Evolutionary conservation across 2,113 vertebrate species (phyloP).

Genomic region (Otolemur garnettii): DNA sequence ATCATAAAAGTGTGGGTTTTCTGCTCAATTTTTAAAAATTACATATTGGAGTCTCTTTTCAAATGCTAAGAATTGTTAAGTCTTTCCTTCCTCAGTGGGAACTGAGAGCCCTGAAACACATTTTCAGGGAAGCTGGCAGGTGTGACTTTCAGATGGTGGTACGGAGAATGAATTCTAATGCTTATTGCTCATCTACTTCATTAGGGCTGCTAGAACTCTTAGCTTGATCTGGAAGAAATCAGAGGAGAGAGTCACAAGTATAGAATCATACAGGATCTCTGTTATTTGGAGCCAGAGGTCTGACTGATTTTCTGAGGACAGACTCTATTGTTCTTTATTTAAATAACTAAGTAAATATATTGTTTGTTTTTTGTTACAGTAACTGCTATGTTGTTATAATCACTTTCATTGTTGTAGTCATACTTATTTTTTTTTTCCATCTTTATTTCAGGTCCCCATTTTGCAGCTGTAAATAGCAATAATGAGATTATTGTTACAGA

Average conservation of each 20-base stretch:
- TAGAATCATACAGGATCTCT: background rate
- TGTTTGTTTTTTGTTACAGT: background rate
- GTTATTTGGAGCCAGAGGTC: background rate
- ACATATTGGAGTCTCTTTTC: background rate
- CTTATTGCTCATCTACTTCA: background rate
- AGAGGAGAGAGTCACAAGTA: background rate
- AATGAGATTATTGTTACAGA: slow-evolving; percentile 99
- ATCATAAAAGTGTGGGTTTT: slow-evolving; percentile 49
- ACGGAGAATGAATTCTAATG: background rate
- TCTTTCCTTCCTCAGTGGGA: slow-evolving; percentile 1
- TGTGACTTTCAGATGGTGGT: slow-evolving; percentile 34
- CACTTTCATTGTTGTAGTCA: background rate
- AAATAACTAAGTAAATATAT: background rate
- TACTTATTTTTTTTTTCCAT: slow-evolving; percentile 48
- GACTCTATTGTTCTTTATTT: slow-evolving; percentile 1
- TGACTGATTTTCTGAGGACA: background rate
- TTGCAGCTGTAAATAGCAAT: slow-evolving; percentile 98
- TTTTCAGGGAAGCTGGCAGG: background rate
- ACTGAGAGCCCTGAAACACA: background rate
- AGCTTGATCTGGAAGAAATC: background rate
- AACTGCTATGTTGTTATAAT: background rate
- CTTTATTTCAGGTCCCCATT: slow-evolving; percentile 92
- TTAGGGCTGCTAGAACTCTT: background rate
- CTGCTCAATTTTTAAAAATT: background rate
- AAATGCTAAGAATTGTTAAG: background rate